A percentile compares a stretch with the other conserved stretches of the same genome.
Evolutionary conservation across 2,888 invertebrate species (phyloP).

Genomic region (Miltochrista miniata): DNA sequence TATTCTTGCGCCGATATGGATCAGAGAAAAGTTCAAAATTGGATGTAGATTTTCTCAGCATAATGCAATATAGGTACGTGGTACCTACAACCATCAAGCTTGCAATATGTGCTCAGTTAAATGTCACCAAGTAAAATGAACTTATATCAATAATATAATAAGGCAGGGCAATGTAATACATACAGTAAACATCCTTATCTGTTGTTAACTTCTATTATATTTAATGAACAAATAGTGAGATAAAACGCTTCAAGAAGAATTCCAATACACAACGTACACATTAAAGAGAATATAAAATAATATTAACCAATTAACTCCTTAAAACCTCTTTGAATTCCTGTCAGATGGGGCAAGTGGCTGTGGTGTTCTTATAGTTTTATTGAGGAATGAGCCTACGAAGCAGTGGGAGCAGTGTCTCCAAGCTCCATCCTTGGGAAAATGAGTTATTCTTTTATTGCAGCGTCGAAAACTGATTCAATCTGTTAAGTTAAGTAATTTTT

Average conservation of each 20-base stretch:
- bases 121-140: conserved; percentile 21
- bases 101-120: conserved; percentile 8
- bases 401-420: no score
- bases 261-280: not conserved
- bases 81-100: not conserved
- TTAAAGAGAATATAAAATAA: no score
- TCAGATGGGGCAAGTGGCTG: no score
- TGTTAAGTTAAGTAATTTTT: no score
- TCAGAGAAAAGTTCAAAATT: conserved; percentile 30
- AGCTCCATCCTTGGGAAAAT: no score
- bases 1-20: conserved; percentile 17
- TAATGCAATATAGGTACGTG: conserved; percentile 1
- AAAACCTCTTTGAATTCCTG: no score
- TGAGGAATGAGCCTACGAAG: no score
- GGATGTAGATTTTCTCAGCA: conserved; percentile 25
- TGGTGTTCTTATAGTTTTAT: no score
- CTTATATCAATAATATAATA: conserved; percentile 41
- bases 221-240: conserved; percentile 47
- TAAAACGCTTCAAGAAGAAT: conserved; percentile 14
- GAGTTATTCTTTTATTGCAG: no score
- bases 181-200: conserved; percentile 69
- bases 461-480: no score
- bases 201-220: conserved; percentile 61
- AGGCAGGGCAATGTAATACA: conserved; percentile 35
- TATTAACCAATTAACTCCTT: no score